A percentile compares a stretch with the other conserved stretches of the same genome.
Evolutionary conservation across 2,797 vertebrate species (phyloP).

Genomic region (Phataginus tricuspis): DNA sequence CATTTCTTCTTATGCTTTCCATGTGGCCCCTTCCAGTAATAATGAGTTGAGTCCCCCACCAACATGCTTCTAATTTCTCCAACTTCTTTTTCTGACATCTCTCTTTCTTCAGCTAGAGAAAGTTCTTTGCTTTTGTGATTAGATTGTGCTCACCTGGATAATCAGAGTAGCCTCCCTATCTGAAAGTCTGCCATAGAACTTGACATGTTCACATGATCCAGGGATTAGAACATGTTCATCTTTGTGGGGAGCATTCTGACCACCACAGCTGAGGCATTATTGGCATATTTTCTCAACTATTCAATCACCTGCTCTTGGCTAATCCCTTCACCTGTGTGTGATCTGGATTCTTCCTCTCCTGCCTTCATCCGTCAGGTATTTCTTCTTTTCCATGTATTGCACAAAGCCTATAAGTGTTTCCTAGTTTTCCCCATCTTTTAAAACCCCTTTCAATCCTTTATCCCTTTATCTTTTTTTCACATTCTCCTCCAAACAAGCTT

Average conservation of each 20-base stretch:
- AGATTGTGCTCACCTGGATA: neutral
- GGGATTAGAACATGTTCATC: neutral
- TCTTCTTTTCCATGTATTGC: neutral
- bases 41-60: neutral
- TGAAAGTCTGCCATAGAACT: neutral
- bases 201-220: neutral
- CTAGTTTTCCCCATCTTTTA: neutral
- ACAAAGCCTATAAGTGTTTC: neutral
- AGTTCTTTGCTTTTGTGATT: neutral
- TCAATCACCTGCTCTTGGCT: neutral
- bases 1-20: constrained; percentile 3
- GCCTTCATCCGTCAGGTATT: neutral
- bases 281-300: neutral
- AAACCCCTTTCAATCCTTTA: neutral
- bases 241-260: neutral
- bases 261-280: neutral
- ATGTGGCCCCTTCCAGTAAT: neutral
- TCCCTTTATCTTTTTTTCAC: neutral
- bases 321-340: neutral
- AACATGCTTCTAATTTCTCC: neutral
- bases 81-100: neutral
- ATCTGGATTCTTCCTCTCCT: neutral
- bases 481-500: neutral
- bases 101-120: constrained; percentile 24
- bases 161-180: neutral